Percentiles rank a stretch among this genome's conserved stretches.
phyloP scores from a whole-genome alignment of 2,888 invertebrate species.

The Plagodis dolabraria region DNA sequence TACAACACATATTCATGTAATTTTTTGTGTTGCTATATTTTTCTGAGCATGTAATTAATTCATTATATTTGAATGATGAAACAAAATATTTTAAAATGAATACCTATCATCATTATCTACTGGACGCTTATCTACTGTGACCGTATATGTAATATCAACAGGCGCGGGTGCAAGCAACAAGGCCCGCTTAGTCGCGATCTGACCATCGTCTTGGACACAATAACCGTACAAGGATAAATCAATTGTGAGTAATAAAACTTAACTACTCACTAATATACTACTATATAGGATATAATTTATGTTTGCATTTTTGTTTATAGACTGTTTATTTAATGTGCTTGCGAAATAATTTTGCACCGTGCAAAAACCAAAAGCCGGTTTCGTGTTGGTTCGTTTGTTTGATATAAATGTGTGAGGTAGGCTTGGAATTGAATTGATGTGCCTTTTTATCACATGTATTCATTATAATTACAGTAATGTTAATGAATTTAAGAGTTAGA shows the following conservation, averaged over 20 bases:
- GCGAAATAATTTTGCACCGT: background rate
- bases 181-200: conserved; percentile 14
- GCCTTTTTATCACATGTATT: too few relatives aligned
- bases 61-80: too few relatives aligned
- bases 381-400: too few relatives aligned
- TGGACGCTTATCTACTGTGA: conserved; percentile 23
- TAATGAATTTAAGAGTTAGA: too few relatives aligned
- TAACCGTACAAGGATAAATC: background rate
- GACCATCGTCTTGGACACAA: conserved; percentile 12
- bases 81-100: background rate
- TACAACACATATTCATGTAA: too few relatives aligned
- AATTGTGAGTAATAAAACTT: conserved; percentile 16
- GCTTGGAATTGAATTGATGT: too few relatives aligned
- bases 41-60: too few relatives aligned
- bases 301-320: background rate
- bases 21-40: too few relatives aligned
- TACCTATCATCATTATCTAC: conserved; percentile 10
- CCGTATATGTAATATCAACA: conserved; percentile 1
- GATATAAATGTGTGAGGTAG: too few relatives aligned
- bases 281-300: too few relatives aligned
- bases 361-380: too few relatives aligned
- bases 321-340: background rate
- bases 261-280: background rate
- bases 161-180: conserved; percentile 9
- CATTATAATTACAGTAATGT: too few relatives aligned